These are phyloP conservation scores for Tipula helvola DNA, from an alignment of 2,888 invertebrate species.

Conservation along the genomic window DNA sequence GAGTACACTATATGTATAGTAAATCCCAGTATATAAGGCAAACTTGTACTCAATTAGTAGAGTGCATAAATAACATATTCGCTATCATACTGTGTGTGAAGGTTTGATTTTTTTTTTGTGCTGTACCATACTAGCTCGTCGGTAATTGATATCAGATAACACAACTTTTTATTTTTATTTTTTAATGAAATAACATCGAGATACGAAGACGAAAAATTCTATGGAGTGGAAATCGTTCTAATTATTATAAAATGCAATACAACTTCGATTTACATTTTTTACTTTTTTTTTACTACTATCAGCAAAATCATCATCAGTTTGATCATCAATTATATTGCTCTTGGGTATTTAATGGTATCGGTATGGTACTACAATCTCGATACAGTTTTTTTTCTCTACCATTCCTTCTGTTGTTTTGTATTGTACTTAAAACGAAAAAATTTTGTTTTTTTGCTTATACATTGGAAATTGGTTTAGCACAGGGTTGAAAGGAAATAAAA, in stretches of 20 bases:
- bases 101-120: background rate
- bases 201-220: background rate
- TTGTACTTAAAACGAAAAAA: background rate
- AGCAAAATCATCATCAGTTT: background rate
- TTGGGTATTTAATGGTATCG: background rate
- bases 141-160: background rate
- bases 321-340: background rate
- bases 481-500: background rate
- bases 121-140: background rate
- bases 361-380: background rate
- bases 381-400: background rate
- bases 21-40: background rate
- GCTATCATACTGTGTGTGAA: background rate
- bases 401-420: background rate
- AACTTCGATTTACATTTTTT: background rate
- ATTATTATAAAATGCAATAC: background rate
- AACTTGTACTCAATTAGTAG: background rate
- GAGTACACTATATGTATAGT: background rate
- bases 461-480: background rate
- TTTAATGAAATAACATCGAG: background rate
- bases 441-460: background rate
- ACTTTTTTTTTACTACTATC: background rate
- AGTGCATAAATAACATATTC: background rate
- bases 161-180: background rate
- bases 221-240: background rate